phyloP scores from a whole-genome alignment of 2,797 vertebrate species.

The Gouania willdenowi region DNA sequence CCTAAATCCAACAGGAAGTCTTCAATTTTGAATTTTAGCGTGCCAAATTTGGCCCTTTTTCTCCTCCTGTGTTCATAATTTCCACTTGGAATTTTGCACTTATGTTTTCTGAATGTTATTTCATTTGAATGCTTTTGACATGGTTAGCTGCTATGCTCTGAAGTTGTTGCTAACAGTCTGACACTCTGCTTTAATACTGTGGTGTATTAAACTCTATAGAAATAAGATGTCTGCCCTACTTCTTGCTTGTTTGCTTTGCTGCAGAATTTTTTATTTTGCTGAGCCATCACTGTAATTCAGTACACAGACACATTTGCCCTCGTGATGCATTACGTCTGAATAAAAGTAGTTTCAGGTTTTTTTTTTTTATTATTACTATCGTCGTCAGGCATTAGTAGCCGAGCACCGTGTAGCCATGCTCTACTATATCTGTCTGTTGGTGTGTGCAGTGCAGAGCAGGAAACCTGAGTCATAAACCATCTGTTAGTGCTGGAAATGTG shows the following conservation, averaged over 20 bases:
- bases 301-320: conserved; percentile 33
- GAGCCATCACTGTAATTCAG: conserved; percentile 23
- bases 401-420: conserved; percentile 45
- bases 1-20: too few species aligned
- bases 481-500: conserved; percentile 51
- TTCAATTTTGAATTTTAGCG: too few species aligned
- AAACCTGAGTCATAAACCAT: conserved; percentile 38
- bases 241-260: conserved; percentile 10
- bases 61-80: too few species aligned
- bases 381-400: conserved; percentile 55
- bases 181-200: too few species aligned
- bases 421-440: conserved; percentile 29
- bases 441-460: conserved; percentile 33
- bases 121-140: too few species aligned
- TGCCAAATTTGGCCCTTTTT: too few species aligned
- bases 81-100: too few species aligned
- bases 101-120: too few species aligned
- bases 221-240: too few species aligned
- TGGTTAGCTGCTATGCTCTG: too few species aligned
- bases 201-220: too few species aligned
- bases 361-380: conserved; percentile 63
- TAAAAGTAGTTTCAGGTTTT: conserved; percentile 60
- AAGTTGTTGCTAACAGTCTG: too few species aligned
- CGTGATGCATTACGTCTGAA: conserved; percentile 41
- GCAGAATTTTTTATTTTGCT: conserved; percentile 40